These are phyloP conservation scores for Oryzias dopingdopingensis DNA, from an alignment of 2,797 vertebrate genomes.

Conservation along the genomic window DNA sequence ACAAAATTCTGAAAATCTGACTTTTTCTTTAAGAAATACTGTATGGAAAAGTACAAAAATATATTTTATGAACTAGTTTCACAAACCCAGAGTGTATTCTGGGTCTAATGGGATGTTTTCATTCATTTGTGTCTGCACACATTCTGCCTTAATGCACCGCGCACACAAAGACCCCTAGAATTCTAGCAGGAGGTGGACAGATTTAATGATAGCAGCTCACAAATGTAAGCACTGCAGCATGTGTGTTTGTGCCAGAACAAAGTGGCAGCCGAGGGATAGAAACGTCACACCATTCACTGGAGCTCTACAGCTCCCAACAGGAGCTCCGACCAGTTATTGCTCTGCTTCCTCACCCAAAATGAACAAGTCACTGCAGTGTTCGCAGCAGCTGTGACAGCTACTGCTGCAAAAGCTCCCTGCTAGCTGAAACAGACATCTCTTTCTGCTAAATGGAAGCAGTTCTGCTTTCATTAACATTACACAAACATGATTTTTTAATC, in stretches of 20 bases:
- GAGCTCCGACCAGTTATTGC: slow-evolving; percentile 42
- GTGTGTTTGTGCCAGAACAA: slow-evolving; percentile 5
- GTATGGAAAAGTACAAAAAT: neutral
- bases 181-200: slow-evolving; percentile 1
- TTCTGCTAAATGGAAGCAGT: slow-evolving; percentile 16
- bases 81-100: neutral
- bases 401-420: slow-evolving; percentile 13
- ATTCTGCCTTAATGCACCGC: neutral
- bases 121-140: slow-evolving; percentile 5
- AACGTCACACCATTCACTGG: slow-evolving; percentile 20
- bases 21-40: too few relatives aligned
- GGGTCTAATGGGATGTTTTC: neutral
- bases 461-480: slow-evolving; percentile 22
- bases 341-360: slow-evolving; percentile 36
- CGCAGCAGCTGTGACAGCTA: slow-evolving; percentile 30
- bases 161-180: neutral
- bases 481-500: slow-evolving; percentile 7
- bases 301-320: slow-evolving; percentile 40
- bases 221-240: slow-evolving; percentile 1
- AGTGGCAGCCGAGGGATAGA: slow-evolving; percentile 37
- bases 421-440: slow-evolving; percentile 42
- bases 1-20: too few relatives aligned
- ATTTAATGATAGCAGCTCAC: slow-evolving; percentile 3
- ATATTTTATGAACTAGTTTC: neutral
- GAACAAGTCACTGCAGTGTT: slow-evolving; percentile 43